phyloP scores from a whole-genome alignment of 23 tunicate species.

The Ascidia mentula region DNA sequence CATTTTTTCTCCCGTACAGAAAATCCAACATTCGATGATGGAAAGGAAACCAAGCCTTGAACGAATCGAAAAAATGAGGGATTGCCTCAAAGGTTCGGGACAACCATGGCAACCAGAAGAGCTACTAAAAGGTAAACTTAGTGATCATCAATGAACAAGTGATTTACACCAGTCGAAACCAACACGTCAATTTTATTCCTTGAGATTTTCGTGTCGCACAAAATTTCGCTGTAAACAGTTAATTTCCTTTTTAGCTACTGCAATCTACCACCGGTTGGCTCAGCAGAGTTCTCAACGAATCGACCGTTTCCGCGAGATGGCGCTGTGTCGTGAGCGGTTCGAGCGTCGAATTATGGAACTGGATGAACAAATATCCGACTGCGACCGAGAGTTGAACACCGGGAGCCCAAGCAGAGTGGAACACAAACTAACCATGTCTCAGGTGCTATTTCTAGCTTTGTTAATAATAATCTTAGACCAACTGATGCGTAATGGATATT shows the following conservation, averaged over 20 bases:
- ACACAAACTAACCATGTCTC: slow-evolving; percentile 52
- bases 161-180: background rate
- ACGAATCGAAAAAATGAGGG: slow-evolving; percentile 83
- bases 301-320: slow-evolving; percentile 79
- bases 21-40: slow-evolving; percentile 36
- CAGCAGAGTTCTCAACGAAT: slow-evolving; percentile 60
- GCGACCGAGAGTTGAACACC: slow-evolving; percentile 32
- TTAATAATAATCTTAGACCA: too few species aligned
- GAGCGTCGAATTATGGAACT: slow-evolving; percentile 55
- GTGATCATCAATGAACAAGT: background rate
- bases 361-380: slow-evolving; percentile 47
- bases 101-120: slow-evolving; percentile 99
- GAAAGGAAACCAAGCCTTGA: slow-evolving; percentile 60
- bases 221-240: background rate
- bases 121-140: slow-evolving; percentile 66
- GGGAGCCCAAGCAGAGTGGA: slow-evolving; percentile 72
- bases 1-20: slow-evolving; percentile 31
- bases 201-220: background rate
- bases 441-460: slow-evolving; percentile 38
- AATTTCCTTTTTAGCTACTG: slow-evolving; percentile 72
- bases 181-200: background rate
- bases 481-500: too few species aligned
- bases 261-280: slow-evolving; percentile 72
- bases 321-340: slow-evolving; percentile 52
- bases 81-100: slow-evolving; percentile 83